Base-by-base conservation (phyloP, 2,888 invertebrate genomes). In the Calameuta filiformis region DNA sequence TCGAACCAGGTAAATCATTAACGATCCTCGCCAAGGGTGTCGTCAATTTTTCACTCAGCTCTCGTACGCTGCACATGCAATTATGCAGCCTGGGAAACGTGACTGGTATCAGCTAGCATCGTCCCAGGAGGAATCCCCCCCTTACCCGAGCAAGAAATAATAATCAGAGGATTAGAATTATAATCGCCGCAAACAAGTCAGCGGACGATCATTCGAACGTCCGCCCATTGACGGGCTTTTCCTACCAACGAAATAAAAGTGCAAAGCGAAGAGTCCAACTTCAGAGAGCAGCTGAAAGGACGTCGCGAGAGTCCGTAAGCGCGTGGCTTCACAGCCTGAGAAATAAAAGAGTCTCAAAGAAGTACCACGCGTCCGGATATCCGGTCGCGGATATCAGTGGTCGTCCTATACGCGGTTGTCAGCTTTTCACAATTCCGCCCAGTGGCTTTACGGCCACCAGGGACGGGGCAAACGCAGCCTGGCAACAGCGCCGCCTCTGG, bases 351-450 rank as follows among this genome's bases (percentile, higher is more conserved):
- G 23, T 34, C 73, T 35, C 73, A 34, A 79, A 74, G 75, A 79
- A 79, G 80, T 83, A 81, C 80, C 79, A 68, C 79, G 74, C 78
- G 79, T 76, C 35, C 82, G 85, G 83, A 85, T 83, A 84, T 86
- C 86, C 86, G 86, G 75, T 56, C 23, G 56, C 86, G 84, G 85
- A 86, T 83, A 83, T 85, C 82, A 83, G 80, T 75, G 83, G 71
- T 78, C 82, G 76, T 76, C 75, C 23, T 11, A 35, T 35, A 35
- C 75, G 71, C 71, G 30, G 33, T 34, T 71, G 33, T 34, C 71
- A 23, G 56, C 56, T 56, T 23, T 56, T 6, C 23, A 6, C 23
- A 56, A 56, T 56, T 37, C 37, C 37, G 12, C 11, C 12, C 3
- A 3, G 12, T 12, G 12, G 37, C 4, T 12, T 15, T 71, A 30